phyloP scores from a whole-genome alignment of 2,113 vertebrate genomes.

The Tenrec ecaudatus region DNA sequence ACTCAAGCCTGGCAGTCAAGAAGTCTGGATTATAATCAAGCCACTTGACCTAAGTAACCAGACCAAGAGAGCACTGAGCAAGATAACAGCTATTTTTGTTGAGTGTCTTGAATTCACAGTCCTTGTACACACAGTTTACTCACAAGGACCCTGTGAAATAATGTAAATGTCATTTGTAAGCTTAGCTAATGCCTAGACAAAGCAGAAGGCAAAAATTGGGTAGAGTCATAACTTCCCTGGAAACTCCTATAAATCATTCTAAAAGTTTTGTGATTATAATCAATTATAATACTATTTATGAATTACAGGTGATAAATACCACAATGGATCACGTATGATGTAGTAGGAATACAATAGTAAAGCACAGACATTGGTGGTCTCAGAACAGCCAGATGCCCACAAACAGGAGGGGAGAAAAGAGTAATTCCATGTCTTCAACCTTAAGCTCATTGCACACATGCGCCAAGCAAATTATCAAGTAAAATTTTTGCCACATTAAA shows the following conservation, averaged over 20 bases:
- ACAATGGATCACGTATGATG: background rate
- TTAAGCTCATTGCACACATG: background rate
- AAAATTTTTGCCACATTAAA: conserved; percentile 41
- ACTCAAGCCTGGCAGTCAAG: background rate
- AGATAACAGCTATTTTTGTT: conserved; percentile 19
- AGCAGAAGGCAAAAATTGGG: background rate
- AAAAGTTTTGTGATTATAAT: background rate
- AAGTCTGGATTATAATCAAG: conserved; percentile 3
- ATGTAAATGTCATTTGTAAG: background rate
- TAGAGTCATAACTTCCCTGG: background rate
- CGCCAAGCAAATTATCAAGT: background rate
- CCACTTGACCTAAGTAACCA: conserved; percentile 36
- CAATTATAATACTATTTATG: background rate
- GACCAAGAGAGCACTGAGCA: background rate
- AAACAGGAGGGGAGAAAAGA: background rate
- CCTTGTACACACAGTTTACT: background rate
- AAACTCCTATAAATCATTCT: background rate
- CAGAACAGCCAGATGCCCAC: background rate
- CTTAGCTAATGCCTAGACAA: background rate
- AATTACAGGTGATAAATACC: background rate
- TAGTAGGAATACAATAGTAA: background rate
- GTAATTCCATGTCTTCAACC: background rate
- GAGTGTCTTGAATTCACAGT: background rate
- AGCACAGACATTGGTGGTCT: background rate
- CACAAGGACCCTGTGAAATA: background rate